Conservation (phyloP, 2,888 invertebrate species). For the Sarcophaga caerulescens region DNA sequence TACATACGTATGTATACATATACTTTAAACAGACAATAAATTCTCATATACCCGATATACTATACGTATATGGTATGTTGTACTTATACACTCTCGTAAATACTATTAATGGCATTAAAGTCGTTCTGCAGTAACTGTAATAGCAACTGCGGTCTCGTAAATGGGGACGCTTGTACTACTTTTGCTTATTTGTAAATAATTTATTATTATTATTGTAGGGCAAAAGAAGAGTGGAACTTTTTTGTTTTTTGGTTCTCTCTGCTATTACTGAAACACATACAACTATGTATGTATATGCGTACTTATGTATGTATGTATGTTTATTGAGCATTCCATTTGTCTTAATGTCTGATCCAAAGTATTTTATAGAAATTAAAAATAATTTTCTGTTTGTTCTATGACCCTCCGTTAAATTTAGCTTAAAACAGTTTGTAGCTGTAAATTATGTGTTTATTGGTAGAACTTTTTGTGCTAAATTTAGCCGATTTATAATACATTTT, state of each 20-base stretch:
- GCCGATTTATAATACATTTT: too few relatives aligned
- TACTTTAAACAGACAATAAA: background rate
- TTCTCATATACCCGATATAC: background rate
- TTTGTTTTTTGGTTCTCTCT: background rate
- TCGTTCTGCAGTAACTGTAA: constrained; percentile 24
- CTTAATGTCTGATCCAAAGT: background rate
- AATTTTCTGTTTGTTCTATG: constrained; percentile 11
- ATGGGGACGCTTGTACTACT: constrained; percentile 25
- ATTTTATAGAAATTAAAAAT: constrained; percentile 7
- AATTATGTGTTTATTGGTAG: too few relatives aligned
- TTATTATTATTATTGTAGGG: constrained; percentile 58
- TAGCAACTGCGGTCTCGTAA: constrained; percentile 14
- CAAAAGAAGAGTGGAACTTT: constrained; percentile 46
- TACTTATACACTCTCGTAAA: constrained; percentile 32
- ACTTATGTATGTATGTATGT: background rate
- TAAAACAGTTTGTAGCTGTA: too few relatives aligned
- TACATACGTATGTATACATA: background rate
- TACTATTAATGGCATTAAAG: constrained; percentile 60
- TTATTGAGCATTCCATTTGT: background rate
- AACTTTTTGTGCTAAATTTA: too few relatives aligned
- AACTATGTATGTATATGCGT: background rate
- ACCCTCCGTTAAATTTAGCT: background rate
- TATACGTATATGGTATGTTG: background rate
- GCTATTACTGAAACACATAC: background rate
- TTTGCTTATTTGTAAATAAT: constrained; percentile 54